phyloP scores from a whole-genome alignment of 2,797 vertebrate species.

The Eutrigla gurnardus region DNA sequence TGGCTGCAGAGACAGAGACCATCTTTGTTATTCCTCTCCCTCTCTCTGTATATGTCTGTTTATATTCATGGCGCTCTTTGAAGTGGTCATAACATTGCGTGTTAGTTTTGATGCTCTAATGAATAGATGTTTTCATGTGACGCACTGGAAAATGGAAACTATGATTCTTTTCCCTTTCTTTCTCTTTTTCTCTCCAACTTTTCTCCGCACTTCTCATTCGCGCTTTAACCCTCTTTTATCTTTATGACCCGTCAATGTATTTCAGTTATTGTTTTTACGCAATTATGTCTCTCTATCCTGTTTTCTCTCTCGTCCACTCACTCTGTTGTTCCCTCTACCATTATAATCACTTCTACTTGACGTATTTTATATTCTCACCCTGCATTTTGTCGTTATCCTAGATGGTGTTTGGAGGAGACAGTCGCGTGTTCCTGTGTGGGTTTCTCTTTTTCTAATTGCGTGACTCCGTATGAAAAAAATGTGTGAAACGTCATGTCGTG shows the following conservation, averaged over 20 bases:
- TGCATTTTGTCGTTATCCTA: slow-evolving; percentile 5
- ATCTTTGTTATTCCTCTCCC: slow-evolving; percentile 58
- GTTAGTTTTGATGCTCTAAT: slow-evolving; percentile 76
- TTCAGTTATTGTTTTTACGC: slow-evolving; percentile 16
- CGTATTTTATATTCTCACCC: slow-evolving; percentile 3
- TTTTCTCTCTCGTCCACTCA: neutral
- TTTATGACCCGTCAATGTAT: slow-evolving; percentile 7
- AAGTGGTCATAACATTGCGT: slow-evolving; percentile 72
- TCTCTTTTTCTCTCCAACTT: slow-evolving; percentile 24
- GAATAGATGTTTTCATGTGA: slow-evolving; percentile 74
- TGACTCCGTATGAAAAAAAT: slow-evolving; percentile 19
- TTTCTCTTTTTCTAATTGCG: slow-evolving; percentile 23
- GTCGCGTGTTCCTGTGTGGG: neutral
- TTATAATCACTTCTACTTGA: slow-evolving; percentile 14
- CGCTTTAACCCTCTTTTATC: slow-evolving; percentile 48
- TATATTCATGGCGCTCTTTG: slow-evolving; percentile 67
- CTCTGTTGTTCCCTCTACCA: neutral
- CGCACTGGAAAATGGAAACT: slow-evolving; percentile 76
- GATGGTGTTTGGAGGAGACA: slow-evolving; percentile 1
- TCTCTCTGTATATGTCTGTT: slow-evolving; percentile 67
- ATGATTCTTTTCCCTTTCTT: slow-evolving; percentile 47
- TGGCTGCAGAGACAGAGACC: slow-evolving; percentile 60
- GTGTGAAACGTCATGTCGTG: slow-evolving; percentile 25
- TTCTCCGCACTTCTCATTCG: slow-evolving; percentile 27
- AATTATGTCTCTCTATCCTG: slow-evolving; percentile 18